phyloP scores from a whole-genome alignment of 2,797 vertebrate species.

The Eulemur coronatus region DNA sequence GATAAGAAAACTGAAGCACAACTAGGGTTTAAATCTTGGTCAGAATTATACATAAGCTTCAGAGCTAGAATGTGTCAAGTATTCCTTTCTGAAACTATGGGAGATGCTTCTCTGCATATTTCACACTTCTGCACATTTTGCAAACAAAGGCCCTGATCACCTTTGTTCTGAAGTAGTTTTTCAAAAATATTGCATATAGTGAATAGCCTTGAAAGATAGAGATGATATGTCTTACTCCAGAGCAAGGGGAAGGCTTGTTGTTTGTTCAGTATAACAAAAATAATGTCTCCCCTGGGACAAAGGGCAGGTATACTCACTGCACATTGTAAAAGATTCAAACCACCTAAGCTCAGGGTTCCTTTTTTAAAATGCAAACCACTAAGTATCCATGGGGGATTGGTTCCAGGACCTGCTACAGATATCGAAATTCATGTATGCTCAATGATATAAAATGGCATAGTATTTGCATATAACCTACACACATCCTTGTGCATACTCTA shows the following conservation, averaged over 20 bases:
- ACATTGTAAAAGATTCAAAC: not conserved
- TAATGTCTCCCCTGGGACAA: not conserved
- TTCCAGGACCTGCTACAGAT: not conserved
- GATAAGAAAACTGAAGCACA: not conserved
- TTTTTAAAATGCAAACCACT: not conserved
- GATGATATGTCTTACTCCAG: not conserved
- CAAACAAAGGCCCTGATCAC: not conserved
- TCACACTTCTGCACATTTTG: not conserved
- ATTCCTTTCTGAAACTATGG: not conserved
- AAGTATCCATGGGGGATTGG: not conserved
- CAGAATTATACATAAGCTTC: not conserved
- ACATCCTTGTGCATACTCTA: too few species aligned
- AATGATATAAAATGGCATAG: not conserved
- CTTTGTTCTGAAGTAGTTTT: slow-evolving; percentile 33
- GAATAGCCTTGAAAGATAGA: not conserved
- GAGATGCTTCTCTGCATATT: not conserved
- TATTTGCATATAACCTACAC: not conserved
- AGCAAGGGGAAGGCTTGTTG: not conserved
- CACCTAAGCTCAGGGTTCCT: not conserved
- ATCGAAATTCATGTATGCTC: not conserved
- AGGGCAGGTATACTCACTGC: not conserved
- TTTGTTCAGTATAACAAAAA: not conserved
- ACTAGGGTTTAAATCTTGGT: not conserved
- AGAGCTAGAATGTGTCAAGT: not conserved
- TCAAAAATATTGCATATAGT: not conserved